These are phyloP conservation scores for Molossus alvarezi DNA, from an alignment of 2,797 vertebrate species.

Conservation along the genomic window DNA sequence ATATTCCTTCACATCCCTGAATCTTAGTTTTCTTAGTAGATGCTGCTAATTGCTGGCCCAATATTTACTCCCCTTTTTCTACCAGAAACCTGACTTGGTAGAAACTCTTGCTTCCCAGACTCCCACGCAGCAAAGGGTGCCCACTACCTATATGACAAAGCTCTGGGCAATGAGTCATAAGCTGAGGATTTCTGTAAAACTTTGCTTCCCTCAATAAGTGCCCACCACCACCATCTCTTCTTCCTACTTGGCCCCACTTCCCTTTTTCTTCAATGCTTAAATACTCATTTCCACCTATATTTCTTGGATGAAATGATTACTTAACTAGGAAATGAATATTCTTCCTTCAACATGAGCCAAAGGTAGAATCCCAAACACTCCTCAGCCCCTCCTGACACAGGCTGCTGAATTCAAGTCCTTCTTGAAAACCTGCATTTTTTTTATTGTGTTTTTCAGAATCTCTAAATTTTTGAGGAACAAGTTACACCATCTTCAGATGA, in stretches of 20 bases:
- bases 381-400: neutral
- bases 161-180: neutral
- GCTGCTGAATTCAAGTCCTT: neutral
- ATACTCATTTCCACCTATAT: conserved; percentile 24
- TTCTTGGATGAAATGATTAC: conserved; percentile 14
- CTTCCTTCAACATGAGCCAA: conserved; percentile 15
- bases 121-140: neutral
- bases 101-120: neutral
- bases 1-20: neutral
- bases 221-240: neutral
- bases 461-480: neutral
- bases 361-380: neutral
- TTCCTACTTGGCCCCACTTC: neutral
- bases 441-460: conserved; percentile 13
- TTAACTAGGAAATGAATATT: conserved; percentile 4
- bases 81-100: neutral
- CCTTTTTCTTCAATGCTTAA: neutral
- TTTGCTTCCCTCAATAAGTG: neutral
- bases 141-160: neutral
- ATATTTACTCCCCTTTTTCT: neutral
- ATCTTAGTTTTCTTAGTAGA: neutral
- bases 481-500: neutral
- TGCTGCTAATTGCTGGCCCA: neutral
- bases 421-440: neutral
- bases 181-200: neutral